Percentiles rank a stretch among this genome's conserved stretches.
Conservation (phyloP, 2,113 vertebrate genomes). For the Uria lomvia region DNA sequence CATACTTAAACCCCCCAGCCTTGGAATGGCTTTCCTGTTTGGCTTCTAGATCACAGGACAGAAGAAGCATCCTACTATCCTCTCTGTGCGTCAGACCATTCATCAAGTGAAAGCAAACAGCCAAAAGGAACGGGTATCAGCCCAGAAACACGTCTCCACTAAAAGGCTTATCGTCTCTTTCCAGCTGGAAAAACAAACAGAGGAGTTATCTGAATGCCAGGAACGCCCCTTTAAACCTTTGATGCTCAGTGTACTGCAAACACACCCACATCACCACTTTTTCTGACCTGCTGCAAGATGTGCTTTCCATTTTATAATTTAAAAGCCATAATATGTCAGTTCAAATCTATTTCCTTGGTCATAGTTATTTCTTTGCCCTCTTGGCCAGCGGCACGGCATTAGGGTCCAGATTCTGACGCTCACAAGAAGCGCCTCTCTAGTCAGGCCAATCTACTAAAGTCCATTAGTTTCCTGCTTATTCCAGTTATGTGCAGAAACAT, state of each 20-base stretch:
- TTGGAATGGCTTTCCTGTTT: not conserved
- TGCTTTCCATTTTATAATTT: not conserved
- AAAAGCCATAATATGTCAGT: not conserved
- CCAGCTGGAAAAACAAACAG: constrained; percentile 21
- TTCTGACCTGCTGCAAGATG: not conserved
- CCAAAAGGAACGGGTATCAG: not conserved
- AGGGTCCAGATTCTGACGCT: not conserved
- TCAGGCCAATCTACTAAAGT: not conserved
- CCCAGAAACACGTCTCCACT: not conserved
- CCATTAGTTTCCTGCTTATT: not conserved
- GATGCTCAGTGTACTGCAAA: not conserved
- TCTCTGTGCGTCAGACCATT: not conserved
- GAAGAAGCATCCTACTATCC: not conserved
- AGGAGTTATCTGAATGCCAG: not conserved
- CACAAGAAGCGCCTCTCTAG: not conserved
- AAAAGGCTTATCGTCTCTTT: not conserved
- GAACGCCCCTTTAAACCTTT: not conserved
- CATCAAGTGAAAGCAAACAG: not conserved
- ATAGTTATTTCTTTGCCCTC: not conserved
- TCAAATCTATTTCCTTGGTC: not conserved
- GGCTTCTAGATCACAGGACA: not conserved
- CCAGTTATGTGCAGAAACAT: not conserved
- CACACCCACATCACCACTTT: not conserved
- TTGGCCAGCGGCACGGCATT: not conserved
- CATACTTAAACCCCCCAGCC: not conserved